Evolutionary conservation across 2,113 vertebrate genomes (phyloP).

Genomic region (Phaethornis superciliosus): DNA sequence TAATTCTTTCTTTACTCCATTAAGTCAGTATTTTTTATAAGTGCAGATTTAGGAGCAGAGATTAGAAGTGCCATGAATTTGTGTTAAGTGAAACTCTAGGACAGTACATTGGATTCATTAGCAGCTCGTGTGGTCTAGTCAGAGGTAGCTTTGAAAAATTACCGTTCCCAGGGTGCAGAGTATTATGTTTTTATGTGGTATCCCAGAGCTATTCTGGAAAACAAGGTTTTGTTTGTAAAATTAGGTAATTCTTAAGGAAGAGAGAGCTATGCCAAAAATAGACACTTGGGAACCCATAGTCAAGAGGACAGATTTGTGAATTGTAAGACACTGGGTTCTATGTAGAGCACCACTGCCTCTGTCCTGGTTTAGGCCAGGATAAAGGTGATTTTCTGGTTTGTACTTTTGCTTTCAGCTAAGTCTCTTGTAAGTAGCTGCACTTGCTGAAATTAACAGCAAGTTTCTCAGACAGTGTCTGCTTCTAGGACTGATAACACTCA

Average conservation of each 20-base stretch:
- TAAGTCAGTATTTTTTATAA: neutral
- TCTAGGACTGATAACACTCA: too few relatives aligned
- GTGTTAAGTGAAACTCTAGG: neutral
- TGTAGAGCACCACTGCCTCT: neutral
- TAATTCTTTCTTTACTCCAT: neutral
- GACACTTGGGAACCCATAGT: neutral
- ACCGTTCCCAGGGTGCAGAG: neutral
- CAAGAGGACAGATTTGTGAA: neutral
- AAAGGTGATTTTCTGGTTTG: too few relatives aligned
- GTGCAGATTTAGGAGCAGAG: neutral
- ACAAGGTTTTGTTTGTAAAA: neutral
- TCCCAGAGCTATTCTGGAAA: neutral
- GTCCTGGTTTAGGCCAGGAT: too few relatives aligned
- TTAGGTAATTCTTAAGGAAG: neutral
- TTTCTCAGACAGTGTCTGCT: too few relatives aligned
- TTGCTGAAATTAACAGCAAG: too few relatives aligned
- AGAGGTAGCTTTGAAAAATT: neutral
- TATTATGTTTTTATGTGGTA: neutral
- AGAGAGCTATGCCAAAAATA: neutral
- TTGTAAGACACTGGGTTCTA: neutral
- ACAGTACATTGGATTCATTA: neutral
- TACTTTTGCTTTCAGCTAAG: too few relatives aligned
- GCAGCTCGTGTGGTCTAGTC: neutral
- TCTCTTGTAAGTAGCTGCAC: too few relatives aligned
- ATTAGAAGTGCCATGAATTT: neutral